Evolutionary conservation across 2,113 vertebrate genomes (phyloP).

Genomic region (Gymnocephalus cernua): DNA sequence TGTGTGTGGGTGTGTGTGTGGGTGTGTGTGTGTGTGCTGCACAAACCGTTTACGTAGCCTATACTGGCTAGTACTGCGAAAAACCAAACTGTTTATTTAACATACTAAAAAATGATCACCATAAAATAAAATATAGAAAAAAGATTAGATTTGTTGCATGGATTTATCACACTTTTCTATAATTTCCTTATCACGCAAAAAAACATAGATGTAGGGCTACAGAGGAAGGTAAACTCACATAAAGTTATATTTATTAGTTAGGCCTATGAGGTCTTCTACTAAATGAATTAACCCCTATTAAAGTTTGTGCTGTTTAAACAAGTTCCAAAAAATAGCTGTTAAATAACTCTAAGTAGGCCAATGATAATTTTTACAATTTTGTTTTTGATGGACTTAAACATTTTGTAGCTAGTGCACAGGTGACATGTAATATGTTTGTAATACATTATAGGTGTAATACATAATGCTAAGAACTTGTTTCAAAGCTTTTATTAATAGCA

Average conservation of each 20-base stretch:
- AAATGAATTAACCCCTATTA: neutral
- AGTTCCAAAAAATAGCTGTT: neutral
- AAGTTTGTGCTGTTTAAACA: neutral
- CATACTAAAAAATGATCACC: neutral
- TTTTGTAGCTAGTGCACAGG: neutral
- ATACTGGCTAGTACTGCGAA: neutral
- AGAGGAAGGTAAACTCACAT: neutral
- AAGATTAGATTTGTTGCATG: neutral
- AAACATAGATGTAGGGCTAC: neutral
- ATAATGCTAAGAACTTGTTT: neutral
- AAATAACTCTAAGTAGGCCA: neutral
- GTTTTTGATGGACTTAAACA: neutral
- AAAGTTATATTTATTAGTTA: neutral
- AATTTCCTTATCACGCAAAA: neutral
- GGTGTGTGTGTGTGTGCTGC: no score
- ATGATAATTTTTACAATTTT: neutral
- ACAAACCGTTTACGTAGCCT: no score
- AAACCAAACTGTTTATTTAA: neutral
- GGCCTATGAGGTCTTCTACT: neutral
- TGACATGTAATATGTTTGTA: neutral
- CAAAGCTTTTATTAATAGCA: neutral
- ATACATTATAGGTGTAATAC: neutral
- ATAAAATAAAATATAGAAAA: neutral
- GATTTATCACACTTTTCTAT: neutral
- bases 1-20: no score